Evolutionary conservation across 2,888 invertebrate species (phyloP).

Genomic region (Leucozona laternaria): DNA sequence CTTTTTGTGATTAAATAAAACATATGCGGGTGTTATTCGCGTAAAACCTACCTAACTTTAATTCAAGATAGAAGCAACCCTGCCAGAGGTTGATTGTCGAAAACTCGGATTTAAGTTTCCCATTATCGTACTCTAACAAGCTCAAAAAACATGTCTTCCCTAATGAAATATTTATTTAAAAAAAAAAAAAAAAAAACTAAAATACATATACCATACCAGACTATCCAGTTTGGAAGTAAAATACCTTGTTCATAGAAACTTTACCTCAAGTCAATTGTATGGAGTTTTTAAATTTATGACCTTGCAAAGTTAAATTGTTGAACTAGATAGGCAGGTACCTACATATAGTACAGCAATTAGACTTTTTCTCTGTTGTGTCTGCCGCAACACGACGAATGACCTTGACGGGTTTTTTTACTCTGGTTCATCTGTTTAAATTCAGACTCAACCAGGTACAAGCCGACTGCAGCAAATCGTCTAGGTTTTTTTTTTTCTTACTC

Average conservation of each 20-base stretch:
- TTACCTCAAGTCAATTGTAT: not conserved
- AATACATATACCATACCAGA: too few species aligned
- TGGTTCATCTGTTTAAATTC: conserved; percentile 29
- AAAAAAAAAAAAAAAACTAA: too few species aligned
- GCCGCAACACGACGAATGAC: conserved; percentile 6
- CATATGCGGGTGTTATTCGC: too few species aligned
- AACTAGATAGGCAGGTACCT: not conserved
- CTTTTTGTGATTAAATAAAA: too few species aligned
- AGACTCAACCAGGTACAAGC: not conserved
- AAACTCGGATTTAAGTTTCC: too few species aligned
- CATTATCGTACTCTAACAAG: too few species aligned
- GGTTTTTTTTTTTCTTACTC: conserved; percentile 12
- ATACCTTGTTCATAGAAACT: not conserved
- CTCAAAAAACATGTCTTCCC: too few species aligned
- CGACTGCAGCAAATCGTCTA: not conserved
- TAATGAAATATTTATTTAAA: too few species aligned
- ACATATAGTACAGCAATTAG: not conserved
- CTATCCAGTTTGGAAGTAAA: too few species aligned
- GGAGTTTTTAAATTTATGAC: not conserved
- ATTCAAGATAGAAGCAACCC: too few species aligned
- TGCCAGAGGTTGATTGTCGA: too few species aligned
- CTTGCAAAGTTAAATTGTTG: not conserved
- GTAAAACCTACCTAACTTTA: too few species aligned
- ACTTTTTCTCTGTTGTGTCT: conserved; percentile 15
- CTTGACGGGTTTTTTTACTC: conserved; percentile 11